Base-by-base conservation (phyloP, 2,113 vertebrate species). In the Syngnathus floridae region DNA sequence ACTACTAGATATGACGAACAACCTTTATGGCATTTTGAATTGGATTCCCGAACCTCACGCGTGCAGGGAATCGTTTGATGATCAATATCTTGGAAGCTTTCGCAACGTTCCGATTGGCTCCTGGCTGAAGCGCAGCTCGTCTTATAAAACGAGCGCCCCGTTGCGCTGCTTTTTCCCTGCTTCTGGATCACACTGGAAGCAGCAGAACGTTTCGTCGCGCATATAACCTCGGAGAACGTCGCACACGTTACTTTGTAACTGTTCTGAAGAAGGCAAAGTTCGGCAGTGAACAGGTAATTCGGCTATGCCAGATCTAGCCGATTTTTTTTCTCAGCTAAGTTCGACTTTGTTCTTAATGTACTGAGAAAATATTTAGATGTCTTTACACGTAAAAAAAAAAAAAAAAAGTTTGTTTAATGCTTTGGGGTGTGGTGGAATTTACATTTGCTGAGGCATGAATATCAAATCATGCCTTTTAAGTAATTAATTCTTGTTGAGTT, bases 31-130 rank as follows among this genome's bases (percentile, higher is more conserved):
- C 19, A 46, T 51, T 51, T 54, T 35, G 67, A 54, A 65, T 58
- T 40, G 38, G 0, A 1, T 41, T 69, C 26, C 26, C 3, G 26
- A 31, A 10, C 5, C 10, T 36, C 43, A 13, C 14, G 22, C 41
- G 70, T 68, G 46, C 71, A 16, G 59, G 48, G 63, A 62, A 57
- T 45, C 49, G 67, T 71, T 80, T 65, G 8, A 62, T 65, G 65
- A 64, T 69, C 22, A 12, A 69, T 78, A 72, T 67, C 71, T 76
- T 38, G 38, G 38, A 38, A 38, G 38, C 38, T 38, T 38, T 38
- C 0, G 9, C 38, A 38, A 38, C 38, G 38, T 67, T 45, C 83
- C 76, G 79, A 86, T 88, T 87, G 87, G 87, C 79, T 89, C 78
- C 80, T 65, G 73, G 79, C 78, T 79, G 82, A 77, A 31, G 76